These are phyloP conservation scores for Drosophila pachea DNA, from an alignment of 1,140 invertebrate species.

Conservation along the genomic window DNA sequence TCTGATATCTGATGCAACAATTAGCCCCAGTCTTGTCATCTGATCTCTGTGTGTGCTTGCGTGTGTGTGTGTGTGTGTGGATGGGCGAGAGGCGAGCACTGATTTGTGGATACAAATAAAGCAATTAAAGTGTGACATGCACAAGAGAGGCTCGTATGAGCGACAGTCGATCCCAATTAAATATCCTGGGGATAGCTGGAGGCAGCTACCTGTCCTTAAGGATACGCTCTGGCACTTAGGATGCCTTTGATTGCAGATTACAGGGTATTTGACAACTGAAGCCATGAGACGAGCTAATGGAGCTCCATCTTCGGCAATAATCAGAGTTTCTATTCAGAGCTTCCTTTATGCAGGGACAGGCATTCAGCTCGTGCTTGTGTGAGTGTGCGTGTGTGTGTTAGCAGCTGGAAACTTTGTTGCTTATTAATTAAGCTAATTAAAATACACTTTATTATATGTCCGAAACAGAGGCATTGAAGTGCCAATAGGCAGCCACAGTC, in stretches of 20 bases:
- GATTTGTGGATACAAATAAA: slow-evolving; percentile 47
- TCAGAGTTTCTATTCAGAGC: slow-evolving; percentile 37
- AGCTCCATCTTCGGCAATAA: slow-evolving; percentile 17
- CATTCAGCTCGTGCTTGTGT: slow-evolving; percentile 33
- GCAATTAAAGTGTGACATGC: slow-evolving; percentile 36
- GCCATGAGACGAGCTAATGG: too few species aligned
- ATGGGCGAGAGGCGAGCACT: slow-evolving; percentile 8
- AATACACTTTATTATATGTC: slow-evolving; percentile 40
- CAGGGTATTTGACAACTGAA: not conserved
- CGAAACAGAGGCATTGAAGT: not conserved
- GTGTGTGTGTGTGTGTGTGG: not conserved
- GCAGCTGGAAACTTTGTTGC: slow-evolving; percentile 30
- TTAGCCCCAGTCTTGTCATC: slow-evolving; percentile 14
- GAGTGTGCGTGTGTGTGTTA: not conserved
- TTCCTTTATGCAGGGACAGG: slow-evolving; percentile 40
- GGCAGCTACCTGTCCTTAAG: too few species aligned
- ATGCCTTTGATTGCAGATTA: too few species aligned
- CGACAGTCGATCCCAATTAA: not conserved
- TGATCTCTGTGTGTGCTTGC: slow-evolving; percentile 5
- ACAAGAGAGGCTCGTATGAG: not conserved
- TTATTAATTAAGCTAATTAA: slow-evolving; percentile 75
- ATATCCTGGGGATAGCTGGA: not conserved
- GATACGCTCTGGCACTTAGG: too few species aligned
- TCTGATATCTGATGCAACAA: slow-evolving; percentile 44
- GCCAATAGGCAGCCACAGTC: not conserved